phyloP scores from a whole-genome alignment of 1,140 invertebrate genomes.

The Saccostrea cuccullata region DNA sequence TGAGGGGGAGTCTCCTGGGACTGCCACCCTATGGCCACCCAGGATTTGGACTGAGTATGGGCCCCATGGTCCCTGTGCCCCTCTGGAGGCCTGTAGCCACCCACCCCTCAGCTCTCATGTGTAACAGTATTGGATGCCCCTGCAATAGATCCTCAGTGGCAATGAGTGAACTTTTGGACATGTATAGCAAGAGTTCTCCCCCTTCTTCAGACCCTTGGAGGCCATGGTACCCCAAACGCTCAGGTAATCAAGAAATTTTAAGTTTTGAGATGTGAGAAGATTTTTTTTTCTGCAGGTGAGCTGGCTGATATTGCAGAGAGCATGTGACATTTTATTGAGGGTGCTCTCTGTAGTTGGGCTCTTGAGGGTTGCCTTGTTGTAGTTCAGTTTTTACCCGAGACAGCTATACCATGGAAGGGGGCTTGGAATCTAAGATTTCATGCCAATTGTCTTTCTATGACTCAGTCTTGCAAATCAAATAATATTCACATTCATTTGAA shows the following conservation, averaged over 20 bases:
- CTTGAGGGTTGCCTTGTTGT: conserved; percentile 20
- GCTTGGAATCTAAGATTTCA: not conserved
- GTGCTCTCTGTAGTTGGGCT: not conserved
- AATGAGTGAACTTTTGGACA: conserved; percentile 30
- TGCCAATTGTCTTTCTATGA: not conserved
- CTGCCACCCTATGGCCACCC: conserved; percentile 19
- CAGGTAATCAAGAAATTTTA: conserved; percentile 45
- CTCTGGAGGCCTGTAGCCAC: conserved; percentile 51
- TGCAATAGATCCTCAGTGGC: conserved; percentile 41
- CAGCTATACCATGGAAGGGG: not conserved
- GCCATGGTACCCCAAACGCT: conserved; percentile 53
- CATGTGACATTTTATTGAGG: conserved; percentile 3
- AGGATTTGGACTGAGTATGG: conserved; percentile 44
- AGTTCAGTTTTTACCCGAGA: not conserved
- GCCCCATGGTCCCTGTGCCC: conserved; percentile 49
- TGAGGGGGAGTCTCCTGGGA: conserved; percentile 27
- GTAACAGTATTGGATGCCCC: conserved; percentile 47
- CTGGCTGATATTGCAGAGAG: not conserved
- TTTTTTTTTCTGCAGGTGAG: not conserved
- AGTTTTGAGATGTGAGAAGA: not conserved
- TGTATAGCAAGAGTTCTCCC: conserved; percentile 14
- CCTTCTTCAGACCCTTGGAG: conserved; percentile 37
- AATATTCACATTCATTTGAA: no score
- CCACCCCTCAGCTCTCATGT: conserved; percentile 40
- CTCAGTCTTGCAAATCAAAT: not conserved